These are phyloP conservation scores for Piezodorus guildinii DNA, from an alignment of 1,140 invertebrate genomes.

Conservation along the genomic window DNA sequence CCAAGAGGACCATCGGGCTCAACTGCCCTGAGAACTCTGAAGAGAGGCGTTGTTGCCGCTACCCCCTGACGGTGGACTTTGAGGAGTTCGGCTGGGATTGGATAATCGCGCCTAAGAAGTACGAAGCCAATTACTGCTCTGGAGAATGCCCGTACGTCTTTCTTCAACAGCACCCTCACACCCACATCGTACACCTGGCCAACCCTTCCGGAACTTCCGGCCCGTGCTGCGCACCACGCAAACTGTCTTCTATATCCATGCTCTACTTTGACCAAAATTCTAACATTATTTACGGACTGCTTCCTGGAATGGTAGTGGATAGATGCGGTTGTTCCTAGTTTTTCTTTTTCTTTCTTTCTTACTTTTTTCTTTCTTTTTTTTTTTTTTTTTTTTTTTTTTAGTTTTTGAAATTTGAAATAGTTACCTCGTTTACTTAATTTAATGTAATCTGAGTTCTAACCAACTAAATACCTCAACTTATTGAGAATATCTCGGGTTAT, in stretches of 20 bases:
- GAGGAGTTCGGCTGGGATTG: constrained; percentile 96
- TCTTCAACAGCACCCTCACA: constrained; percentile 83
- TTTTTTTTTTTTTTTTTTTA: neutral
- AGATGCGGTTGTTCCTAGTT: constrained; percentile 79
- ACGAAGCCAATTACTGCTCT: constrained; percentile 92
- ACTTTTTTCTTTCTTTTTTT: neutral
- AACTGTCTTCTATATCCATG: constrained; percentile 82
- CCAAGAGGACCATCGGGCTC: constrained; percentile 61
- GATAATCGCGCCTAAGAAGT: constrained; percentile 91
- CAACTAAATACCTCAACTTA: neutral
- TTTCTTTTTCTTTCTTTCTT: neutral
- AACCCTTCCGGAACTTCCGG: constrained; percentile 58
- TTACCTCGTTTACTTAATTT: constrained; percentile 2
- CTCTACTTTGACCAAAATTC: constrained; percentile 81
- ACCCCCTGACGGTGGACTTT: constrained; percentile 89
- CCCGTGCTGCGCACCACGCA: constrained; percentile 81
- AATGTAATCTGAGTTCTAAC: too few relatives aligned
- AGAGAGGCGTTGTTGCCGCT: constrained; percentile 75
- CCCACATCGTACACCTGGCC: constrained; percentile 74
- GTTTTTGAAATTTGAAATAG: neutral
- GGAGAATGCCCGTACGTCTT: constrained; percentile 88
- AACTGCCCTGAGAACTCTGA: constrained; percentile 65
- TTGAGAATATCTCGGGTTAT: neutral
- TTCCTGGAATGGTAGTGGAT: constrained; percentile 88
- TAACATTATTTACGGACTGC: constrained; percentile 76